These are phyloP conservation scores for Cecropterus lyciades DNA, from an alignment of 1,140 invertebrate genomes.

Conservation along the genomic window DNA sequence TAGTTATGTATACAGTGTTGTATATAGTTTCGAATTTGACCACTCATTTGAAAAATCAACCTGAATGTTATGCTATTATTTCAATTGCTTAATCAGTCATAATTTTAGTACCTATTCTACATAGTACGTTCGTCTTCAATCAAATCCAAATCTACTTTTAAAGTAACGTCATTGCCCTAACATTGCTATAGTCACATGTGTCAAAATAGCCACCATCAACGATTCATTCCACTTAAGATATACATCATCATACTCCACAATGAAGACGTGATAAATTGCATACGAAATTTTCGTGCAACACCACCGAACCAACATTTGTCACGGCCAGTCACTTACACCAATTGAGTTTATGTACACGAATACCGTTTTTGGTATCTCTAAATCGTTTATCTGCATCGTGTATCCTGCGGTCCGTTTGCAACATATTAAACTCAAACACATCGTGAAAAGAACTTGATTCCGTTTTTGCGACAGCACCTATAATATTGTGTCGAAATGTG, in stretches of 20 bases:
- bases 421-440: constrained; percentile 34
- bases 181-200: constrained; percentile 1
- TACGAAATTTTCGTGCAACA: constrained; percentile 38
- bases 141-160: constrained; percentile 26
- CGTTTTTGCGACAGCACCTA: constrained; percentile 25
- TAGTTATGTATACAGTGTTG: too few relatives aligned
- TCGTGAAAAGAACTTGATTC: constrained; percentile 33
- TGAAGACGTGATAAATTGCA: constrained; percentile 36
- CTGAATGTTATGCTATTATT: background rate
- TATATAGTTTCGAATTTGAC: too few relatives aligned
- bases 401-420: constrained; percentile 28
- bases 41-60: too few relatives aligned
- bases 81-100: background rate
- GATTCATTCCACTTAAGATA: constrained; percentile 37
- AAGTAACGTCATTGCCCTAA: constrained; percentile 5
- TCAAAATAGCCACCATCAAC: constrained; percentile 23
- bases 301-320: constrained; percentile 46
- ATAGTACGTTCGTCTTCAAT: background rate
- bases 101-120: background rate
- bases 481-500: constrained; percentile 41
- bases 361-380: constrained; percentile 50
- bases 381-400: constrained; percentile 45
- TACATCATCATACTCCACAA: constrained; percentile 26
- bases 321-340: constrained; percentile 43
- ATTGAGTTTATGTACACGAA: constrained; percentile 52